Conservation (phyloP, 2,888 invertebrate species). For the Lochmaea capreae region DNA sequence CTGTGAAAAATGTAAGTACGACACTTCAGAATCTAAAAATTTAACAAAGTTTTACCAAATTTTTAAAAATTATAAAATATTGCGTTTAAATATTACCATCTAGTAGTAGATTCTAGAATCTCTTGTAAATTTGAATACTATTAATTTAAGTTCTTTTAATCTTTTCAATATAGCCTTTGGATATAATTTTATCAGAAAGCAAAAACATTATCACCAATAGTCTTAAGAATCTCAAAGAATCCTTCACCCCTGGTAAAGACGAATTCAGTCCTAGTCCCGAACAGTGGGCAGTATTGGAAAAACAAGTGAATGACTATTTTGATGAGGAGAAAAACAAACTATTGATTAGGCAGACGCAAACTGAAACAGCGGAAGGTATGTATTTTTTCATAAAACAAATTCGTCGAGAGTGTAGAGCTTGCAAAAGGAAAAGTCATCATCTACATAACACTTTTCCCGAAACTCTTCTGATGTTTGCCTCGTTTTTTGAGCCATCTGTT, state of each 20-base stretch:
- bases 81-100: no score
- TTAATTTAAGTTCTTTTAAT: neutral
- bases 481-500: no score
- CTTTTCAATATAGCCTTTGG: conserved; percentile 1
- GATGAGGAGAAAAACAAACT: conserved; percentile 40
- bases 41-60: neutral
- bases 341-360: conserved; percentile 25
- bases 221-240: conserved; percentile 44
- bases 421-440: no score
- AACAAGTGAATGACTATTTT: conserved; percentile 45
- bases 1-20: neutral
- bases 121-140: no score
- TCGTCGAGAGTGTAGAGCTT: neutral
- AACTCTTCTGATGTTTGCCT: no score
- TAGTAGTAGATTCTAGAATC: no score
- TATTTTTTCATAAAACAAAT: neutral
- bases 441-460: no score
- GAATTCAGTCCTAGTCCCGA: conserved; percentile 42
- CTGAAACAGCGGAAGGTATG: conserved; percentile 17
- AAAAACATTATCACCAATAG: conserved; percentile 41
- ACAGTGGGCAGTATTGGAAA: conserved; percentile 49
- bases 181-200: conserved; percentile 37
- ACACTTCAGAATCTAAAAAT: neutral
- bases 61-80: no score
- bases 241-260: conserved; percentile 43